These are phyloP conservation scores for Helogale parvula DNA, from an alignment of 2,113 vertebrate genomes.

Conservation along the genomic window DNA sequence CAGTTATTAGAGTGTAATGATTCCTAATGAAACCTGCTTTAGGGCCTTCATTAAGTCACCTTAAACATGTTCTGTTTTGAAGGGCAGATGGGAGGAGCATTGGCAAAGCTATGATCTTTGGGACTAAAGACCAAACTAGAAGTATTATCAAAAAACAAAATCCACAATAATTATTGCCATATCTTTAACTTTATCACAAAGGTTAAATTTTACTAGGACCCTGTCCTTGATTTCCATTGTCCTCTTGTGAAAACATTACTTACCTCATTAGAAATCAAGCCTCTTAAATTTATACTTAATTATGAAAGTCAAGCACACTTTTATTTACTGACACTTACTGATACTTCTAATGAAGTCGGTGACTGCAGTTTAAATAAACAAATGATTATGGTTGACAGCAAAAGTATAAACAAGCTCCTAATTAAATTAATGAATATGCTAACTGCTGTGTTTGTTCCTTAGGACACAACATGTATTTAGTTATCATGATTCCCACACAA, in stretches of 20 bases:
- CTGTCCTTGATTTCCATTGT: slow-evolving; percentile 41
- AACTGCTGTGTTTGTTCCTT: not conserved
- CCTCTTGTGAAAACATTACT: slow-evolving; percentile 44
- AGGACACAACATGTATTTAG: slow-evolving; percentile 5
- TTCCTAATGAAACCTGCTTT: not conserved
- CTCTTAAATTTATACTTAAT: slow-evolving; percentile 51
- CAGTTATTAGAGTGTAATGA: not conserved
- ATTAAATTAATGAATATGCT: slow-evolving; percentile 69
- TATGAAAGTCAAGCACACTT: slow-evolving; percentile 51
- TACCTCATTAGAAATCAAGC: slow-evolving; percentile 16
- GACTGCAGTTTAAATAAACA: slow-evolving; percentile 66
- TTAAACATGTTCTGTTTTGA: not conserved
- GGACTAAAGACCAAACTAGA: not conserved
- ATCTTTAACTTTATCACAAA: slow-evolving; percentile 43
- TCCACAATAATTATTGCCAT: not conserved
- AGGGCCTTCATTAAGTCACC: not conserved
- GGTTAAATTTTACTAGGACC: not conserved
- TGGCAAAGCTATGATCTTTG: not conserved
- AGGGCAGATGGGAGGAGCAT: not conserved
- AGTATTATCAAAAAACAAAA: slow-evolving; percentile 26
- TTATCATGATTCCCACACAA: slow-evolving; percentile 1
- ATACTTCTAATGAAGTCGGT: slow-evolving; percentile 64
- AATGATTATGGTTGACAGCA: slow-evolving; percentile 62
- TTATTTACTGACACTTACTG: slow-evolving; percentile 48
- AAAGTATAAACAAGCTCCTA: slow-evolving; percentile 59